Conservation (phyloP, 2,113 vertebrate genomes). For the Myotis davidii region DNA sequence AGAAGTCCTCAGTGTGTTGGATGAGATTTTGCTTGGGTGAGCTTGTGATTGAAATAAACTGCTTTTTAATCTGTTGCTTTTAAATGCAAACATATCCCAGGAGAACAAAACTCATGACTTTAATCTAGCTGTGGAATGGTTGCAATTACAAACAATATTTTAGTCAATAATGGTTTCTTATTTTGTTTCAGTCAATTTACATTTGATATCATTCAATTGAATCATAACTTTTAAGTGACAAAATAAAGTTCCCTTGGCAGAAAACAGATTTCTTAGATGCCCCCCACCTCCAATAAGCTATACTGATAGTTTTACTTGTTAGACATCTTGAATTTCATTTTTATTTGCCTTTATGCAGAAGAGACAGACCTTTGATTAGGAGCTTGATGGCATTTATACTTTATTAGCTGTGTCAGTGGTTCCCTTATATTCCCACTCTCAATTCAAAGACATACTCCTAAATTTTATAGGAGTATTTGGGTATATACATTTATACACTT, state of each 20-base stretch:
- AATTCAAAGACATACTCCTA: neutral
- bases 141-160: conserved; percentile 18
- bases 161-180: neutral
- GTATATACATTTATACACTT: neutral
- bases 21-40: conserved; percentile 31
- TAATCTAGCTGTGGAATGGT: neutral
- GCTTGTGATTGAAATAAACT: conserved; percentile 23
- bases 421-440: neutral
- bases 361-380: neutral
- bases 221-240: neutral
- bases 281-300: neutral
- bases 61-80: conserved; percentile 47
- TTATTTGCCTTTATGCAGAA: neutral
- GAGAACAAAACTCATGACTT: neutral
- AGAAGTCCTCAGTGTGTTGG: neutral
- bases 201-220: conserved; percentile 28
- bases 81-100: conserved; percentile 1
- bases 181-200: conserved; percentile 41
- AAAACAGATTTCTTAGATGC: neutral
- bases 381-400: neutral
- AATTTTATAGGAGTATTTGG: neutral
- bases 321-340: neutral
- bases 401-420: neutral
- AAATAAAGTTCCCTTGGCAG: neutral
- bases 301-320: neutral